Evolutionary conservation across 2,888 invertebrate species (phyloP).

Genomic region (Psococerastis gibbosa): DNA sequence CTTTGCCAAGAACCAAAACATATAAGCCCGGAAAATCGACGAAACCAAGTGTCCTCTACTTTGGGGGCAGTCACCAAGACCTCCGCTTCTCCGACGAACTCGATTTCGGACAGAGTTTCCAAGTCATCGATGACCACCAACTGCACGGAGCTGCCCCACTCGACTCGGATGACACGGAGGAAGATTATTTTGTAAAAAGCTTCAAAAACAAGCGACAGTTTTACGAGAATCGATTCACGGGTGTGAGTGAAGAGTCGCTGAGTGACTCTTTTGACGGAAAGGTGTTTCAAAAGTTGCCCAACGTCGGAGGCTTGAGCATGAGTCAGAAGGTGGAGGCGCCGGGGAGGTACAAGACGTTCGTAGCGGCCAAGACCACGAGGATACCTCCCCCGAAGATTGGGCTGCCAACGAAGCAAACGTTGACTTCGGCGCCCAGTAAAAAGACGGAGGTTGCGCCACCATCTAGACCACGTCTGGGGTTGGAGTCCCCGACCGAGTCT

Average conservation of each 20-base stretch:
- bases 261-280: not conserved
- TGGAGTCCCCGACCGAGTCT: not conserved
- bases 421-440: not conserved
- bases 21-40: not conserved
- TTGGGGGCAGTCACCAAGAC: constrained; percentile 7
- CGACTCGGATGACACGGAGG: constrained; percentile 9
- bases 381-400: not conserved
- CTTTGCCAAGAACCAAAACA: constrained; percentile 27
- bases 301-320: constrained; percentile 23
- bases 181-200: constrained; percentile 7
- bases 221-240: constrained; percentile 4
- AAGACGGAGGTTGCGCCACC: not conserved
- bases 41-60: not conserved
- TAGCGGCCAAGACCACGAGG: constrained; percentile 10
- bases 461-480: not conserved
- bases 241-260: not conserved
- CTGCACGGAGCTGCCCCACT: not conserved
- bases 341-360: constrained; percentile 15
- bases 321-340: constrained; percentile 17
- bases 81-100: constrained; percentile 2
- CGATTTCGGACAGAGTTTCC: constrained; percentile 7
- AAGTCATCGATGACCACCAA: constrained; percentile 9
- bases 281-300: constrained; percentile 22
- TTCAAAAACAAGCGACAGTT: constrained; percentile 9
- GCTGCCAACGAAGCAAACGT: not conserved